Evolutionary conservation across 1,140 invertebrate species (phyloP), one percentile per base, ranked within the genome.

Genomic region (Leptinotarsa defecta): DNA sequence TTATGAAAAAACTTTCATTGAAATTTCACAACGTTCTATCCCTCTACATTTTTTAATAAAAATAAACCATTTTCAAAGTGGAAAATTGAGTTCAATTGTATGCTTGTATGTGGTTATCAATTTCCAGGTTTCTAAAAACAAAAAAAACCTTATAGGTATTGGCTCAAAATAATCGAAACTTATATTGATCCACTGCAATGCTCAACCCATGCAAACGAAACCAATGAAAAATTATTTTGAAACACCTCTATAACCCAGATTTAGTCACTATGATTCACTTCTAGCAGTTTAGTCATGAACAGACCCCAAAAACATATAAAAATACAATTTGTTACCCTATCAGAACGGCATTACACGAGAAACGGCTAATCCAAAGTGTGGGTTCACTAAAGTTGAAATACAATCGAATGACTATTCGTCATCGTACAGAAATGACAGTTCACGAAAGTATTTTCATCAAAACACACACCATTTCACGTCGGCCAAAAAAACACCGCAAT

Each of bases 171-270:
- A 43, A 43, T 43, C 8, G 8, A 43, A 43, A 43, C 34, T 43
- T 43, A 57, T 57, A 57, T n/a, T n/a, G n/a, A 57, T 57, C n/a
- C n/a, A n/a, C n/a, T 57, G 52, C 52, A 57, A 57, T 57, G 52
- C n/a, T 57, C 52, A 57, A 57, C 52, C 52, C 52, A 57, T 57
- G 52, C 52, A 57, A 57, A 57, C n/a, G 52, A 57, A 57, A 57
- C 52, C 52, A n/a, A 4, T 19, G n/a, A 57, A 57, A 17, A 57
- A 57, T 4, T 13, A n/a, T 13, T 57, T 19, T 43, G 8, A 8
- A 57, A 57, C n/a, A 57, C 52, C 52, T 17, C 4, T 57, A 57
- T 57, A 19, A 57, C 15, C 52, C 52, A 15, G n/a, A 17, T 57
- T 57, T 57, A 57, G 52, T 57, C 52, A 57, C 52, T 57, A 57